phyloP scores from a whole-genome alignment of 2,888 invertebrate genomes.

The Scaptomyza reducta region DNA sequence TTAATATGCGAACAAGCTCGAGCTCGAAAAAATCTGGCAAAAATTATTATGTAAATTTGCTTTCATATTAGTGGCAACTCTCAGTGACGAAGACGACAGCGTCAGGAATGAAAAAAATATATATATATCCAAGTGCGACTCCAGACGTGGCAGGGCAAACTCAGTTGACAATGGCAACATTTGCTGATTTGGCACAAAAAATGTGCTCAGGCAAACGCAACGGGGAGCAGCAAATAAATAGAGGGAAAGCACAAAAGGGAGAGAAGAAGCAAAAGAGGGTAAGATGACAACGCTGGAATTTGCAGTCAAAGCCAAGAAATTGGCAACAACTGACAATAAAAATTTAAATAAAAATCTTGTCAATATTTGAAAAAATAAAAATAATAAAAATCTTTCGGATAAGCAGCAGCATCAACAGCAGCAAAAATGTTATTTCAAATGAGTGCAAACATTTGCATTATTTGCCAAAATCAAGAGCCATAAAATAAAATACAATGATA shows the following conservation, averaged over 20 bases:
- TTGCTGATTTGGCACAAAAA: slow-evolving; percentile 75
- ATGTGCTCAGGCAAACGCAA: slow-evolving; percentile 48
- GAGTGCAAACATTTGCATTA: slow-evolving; percentile 76
- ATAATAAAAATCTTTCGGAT: slow-evolving; percentile 18
- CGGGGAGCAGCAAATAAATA: slow-evolving; percentile 3
- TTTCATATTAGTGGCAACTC: slow-evolving; percentile 78
- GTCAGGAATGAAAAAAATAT: slow-evolving; percentile 8
- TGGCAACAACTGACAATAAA: slow-evolving; percentile 71
- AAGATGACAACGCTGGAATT: slow-evolving; percentile 58
- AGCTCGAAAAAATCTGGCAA: slow-evolving; percentile 55
- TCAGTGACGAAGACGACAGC: slow-evolving; percentile 55
- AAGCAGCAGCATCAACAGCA: slow-evolving; percentile 24
- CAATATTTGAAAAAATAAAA: slow-evolving; percentile 68
- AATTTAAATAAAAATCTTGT: slow-evolving; percentile 79
- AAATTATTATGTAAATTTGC: slow-evolving; percentile 79
- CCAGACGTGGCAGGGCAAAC: slow-evolving; percentile 43
- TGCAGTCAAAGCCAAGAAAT: slow-evolving; percentile 63
- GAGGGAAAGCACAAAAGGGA: background rate
- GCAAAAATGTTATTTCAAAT: slow-evolving; percentile 67
- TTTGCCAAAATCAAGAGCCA: slow-evolving; percentile 61
- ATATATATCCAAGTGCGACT: slow-evolving; percentile 41
- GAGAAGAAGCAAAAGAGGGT: background rate
- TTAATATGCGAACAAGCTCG: slow-evolving; percentile 45
- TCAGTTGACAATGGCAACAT: slow-evolving; percentile 77
- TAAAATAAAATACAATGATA: slow-evolving; percentile 47